phyloP scores from a whole-genome alignment of 2,797 vertebrate species.

The Lepidocolaptes lacrymiger region DNA sequence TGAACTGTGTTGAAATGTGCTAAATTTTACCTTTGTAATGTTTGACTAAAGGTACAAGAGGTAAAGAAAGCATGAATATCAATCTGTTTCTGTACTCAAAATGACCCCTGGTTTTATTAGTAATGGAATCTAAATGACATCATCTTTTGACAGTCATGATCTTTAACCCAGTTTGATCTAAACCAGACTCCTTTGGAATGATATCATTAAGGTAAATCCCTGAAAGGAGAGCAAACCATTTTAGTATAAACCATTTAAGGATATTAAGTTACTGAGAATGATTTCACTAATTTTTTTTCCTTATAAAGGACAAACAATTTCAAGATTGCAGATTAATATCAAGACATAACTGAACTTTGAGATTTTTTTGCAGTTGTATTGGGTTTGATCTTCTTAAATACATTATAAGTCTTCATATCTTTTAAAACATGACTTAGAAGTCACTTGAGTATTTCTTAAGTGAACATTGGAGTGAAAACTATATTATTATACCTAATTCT shows the following conservation, averaged over 20 bases:
- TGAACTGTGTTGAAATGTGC: background rate
- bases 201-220: slow-evolving; percentile 83
- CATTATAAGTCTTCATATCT: background rate
- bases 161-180: slow-evolving; percentile 84
- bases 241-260: slow-evolving; percentile 64
- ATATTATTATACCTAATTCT: background rate
- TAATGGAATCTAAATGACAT: slow-evolving; percentile 79
- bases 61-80: slow-evolving; percentile 70
- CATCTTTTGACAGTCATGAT: slow-evolving; percentile 79
- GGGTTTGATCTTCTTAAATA: background rate
- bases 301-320: slow-evolving; percentile 47
- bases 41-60: slow-evolving; percentile 52
- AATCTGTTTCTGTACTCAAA: slow-evolving; percentile 70
- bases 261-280: slow-evolving; percentile 78
- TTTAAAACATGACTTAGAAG: background rate
- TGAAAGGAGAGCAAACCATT: slow-evolving; percentile 65
- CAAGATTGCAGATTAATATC: slow-evolving; percentile 7
- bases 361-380: background rate
- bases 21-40: slow-evolving; percentile 4
- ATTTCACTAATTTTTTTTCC: slow-evolving; percentile 64
- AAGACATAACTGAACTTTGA: background rate
- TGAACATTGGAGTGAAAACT: background rate
- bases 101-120: slow-evolving; percentile 77
- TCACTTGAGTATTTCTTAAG: background rate
- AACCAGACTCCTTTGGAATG: slow-evolving; percentile 80